Percentiles rank a stretch among this genome's conserved stretches.
Conservation (phyloP, 2,113 vertebrate species). For the Baryphthengus martii region DNA sequence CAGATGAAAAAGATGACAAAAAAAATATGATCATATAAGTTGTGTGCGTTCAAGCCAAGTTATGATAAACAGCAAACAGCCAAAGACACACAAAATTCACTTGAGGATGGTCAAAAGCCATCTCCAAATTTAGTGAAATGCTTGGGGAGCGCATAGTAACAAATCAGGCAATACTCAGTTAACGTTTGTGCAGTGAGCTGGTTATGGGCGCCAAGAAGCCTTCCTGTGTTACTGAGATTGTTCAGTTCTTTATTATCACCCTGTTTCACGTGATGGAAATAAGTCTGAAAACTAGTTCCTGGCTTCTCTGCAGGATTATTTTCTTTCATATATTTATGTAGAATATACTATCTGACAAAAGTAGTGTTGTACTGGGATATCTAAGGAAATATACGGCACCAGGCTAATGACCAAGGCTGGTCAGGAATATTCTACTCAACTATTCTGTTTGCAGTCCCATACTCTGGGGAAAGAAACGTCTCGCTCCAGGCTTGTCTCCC, state of each 20-base stretch:
- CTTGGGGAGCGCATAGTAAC: neutral
- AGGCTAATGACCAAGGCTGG: neutral
- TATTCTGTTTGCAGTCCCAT: neutral
- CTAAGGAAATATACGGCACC: neutral
- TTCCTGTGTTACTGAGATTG: neutral
- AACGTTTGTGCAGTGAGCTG: neutral
- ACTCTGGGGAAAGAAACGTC: neutral
- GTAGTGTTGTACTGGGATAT: neutral
- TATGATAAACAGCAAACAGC: neutral
- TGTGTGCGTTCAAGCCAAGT: too few relatives aligned
- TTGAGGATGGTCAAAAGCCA: neutral
- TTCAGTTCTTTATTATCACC: neutral
- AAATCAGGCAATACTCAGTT: neutral
- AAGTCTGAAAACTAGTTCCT: neutral
- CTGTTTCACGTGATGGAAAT: neutral
- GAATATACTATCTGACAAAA: neutral
- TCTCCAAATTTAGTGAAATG: neutral
- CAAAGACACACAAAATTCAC: neutral
- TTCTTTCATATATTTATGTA: neutral
- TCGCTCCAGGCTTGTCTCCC: neutral
- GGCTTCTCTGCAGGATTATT: neutral
- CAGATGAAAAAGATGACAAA: neutral
- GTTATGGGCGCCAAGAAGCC: neutral
- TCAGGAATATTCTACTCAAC: neutral
- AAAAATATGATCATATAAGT: neutral